These are phyloP conservation scores for Ips typographus DNA, from an alignment of 1,140 invertebrate genomes.

Conservation along the genomic window DNA sequence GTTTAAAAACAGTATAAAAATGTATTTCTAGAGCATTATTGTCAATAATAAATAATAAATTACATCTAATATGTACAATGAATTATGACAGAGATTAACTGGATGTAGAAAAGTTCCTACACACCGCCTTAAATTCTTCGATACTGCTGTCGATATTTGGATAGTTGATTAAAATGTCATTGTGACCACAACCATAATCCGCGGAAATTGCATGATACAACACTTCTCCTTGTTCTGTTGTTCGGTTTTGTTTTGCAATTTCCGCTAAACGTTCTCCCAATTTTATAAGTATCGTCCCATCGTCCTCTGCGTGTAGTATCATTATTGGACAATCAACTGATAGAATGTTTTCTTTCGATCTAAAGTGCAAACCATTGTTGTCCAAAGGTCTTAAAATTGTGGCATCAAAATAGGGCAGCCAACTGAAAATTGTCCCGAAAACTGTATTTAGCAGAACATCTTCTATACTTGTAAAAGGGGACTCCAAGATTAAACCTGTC, in stretches of 20 bases:
- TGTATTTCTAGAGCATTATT: background rate
- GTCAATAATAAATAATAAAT: background rate
- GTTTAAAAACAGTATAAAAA: background rate
- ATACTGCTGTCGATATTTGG: slow-evolving; percentile 13
- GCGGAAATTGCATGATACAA: slow-evolving; percentile 38
- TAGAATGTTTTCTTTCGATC: slow-evolving; percentile 67
- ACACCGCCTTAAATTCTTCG: slow-evolving; percentile 16
- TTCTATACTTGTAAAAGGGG: slow-evolving; percentile 82
- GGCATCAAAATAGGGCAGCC: slow-evolving; percentile 71
- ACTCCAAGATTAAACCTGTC: slow-evolving; percentile 76
- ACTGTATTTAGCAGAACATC: slow-evolving; percentile 80
- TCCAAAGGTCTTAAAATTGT: slow-evolving; percentile 69
- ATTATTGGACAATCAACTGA: slow-evolving; percentile 73
- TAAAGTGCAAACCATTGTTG: slow-evolving; percentile 65
- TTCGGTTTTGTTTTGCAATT: slow-evolving; percentile 25
- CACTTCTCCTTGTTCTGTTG: slow-evolving; percentile 35
- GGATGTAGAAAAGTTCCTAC: slow-evolving; percentile 14
- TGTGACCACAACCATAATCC: slow-evolving; percentile 38
- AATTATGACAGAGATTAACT: background rate
- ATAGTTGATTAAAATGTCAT: slow-evolving; percentile 14
- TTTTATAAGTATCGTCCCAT: slow-evolving; percentile 74
- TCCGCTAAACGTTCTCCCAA: slow-evolving; percentile 64
- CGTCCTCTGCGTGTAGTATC: slow-evolving; percentile 88
- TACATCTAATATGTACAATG: background rate
- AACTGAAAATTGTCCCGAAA: slow-evolving; percentile 60